Conservation (phyloP, 2,113 vertebrate species). For the Pipa parva region DNA sequence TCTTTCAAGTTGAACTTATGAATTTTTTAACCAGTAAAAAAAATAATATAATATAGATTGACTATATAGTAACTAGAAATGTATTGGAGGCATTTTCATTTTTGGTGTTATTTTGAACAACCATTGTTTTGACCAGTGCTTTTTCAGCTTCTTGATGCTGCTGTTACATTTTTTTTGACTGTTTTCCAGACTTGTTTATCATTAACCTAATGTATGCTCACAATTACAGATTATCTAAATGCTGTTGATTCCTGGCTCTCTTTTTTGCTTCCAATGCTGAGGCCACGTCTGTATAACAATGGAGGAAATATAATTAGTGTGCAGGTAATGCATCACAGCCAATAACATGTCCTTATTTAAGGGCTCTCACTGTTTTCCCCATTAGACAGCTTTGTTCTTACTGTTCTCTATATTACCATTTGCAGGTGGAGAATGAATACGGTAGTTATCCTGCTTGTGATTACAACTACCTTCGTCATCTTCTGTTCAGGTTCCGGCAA, state of each 20-base stretch:
- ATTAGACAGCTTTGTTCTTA: not conserved
- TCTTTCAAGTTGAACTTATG: too few species aligned
- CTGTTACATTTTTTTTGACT: not conserved
- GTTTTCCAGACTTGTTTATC: not conserved
- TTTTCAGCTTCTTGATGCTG: too few species aligned
- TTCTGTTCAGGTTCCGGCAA: conserved; percentile 69
- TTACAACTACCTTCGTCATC: conserved; percentile 75
- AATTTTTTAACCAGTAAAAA: too few species aligned
- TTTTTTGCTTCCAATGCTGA: conserved; percentile 82
- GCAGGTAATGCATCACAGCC: conserved; percentile 65
- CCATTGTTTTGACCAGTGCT: too few species aligned
- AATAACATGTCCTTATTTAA: too few species aligned
- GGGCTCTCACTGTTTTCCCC: not conserved
- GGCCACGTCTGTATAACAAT: conserved; percentile 77
- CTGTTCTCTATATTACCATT: not conserved
- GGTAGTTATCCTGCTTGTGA: conserved; percentile 89
- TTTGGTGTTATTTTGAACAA: too few species aligned
- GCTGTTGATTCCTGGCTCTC: conserved; percentile 84
- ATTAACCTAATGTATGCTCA: not conserved
- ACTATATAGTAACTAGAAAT: too few species aligned
- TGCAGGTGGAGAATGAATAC: conserved; percentile 91
- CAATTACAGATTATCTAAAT: conserved; percentile 73
- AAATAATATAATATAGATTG: too few species aligned
- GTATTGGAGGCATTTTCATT: too few species aligned
- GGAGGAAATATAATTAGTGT: conserved; percentile 92